Evolutionary conservation across 2,888 invertebrate species (phyloP).

Genomic region (Chalcosyrphus nemorum): DNA sequence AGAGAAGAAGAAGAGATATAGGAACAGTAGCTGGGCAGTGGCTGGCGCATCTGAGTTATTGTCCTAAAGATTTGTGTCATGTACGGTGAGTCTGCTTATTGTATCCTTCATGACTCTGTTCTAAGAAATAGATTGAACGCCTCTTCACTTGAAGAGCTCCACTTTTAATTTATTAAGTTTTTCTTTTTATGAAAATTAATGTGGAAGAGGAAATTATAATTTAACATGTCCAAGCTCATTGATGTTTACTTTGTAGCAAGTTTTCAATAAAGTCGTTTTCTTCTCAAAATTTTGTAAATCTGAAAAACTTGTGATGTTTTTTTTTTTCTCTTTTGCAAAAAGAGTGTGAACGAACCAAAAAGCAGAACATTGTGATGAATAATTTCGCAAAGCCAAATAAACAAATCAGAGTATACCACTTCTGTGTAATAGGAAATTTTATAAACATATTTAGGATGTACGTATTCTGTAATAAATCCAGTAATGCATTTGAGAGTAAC

Average conservation of each 20-base stretch:
- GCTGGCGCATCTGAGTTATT: conserved; percentile 23
- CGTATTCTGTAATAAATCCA: too few species aligned
- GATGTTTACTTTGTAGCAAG: conserved; percentile 4
- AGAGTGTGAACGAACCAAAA: background rate
- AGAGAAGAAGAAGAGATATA: conserved; percentile 24
- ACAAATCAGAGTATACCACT: background rate
- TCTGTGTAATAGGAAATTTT: background rate
- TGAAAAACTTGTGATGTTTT: background rate
- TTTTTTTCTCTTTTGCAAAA: background rate
- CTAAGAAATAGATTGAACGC: too few species aligned
- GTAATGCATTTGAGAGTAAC: too few species aligned
- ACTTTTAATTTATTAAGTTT: too few species aligned
- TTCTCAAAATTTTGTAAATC: background rate
- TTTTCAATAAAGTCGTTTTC: background rate
- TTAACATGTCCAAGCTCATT: background rate
- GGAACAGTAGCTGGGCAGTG: conserved; percentile 37
- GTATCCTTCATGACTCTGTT: too few species aligned
- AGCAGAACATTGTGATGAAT: background rate
- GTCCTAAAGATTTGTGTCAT: conserved; percentile 26
- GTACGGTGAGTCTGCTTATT: background rate
- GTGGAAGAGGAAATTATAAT: background rate
- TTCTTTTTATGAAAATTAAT: too few species aligned
- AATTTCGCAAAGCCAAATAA: background rate
- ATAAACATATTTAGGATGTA: background rate
- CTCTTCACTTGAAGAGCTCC: too few species aligned